Percentiles rank a stretch among this genome's conserved stretches.
These are phyloP conservation scores for Pycnonotus jocosus DNA, from an alignment of 2,113 vertebrate species.

Conservation along the genomic window DNA sequence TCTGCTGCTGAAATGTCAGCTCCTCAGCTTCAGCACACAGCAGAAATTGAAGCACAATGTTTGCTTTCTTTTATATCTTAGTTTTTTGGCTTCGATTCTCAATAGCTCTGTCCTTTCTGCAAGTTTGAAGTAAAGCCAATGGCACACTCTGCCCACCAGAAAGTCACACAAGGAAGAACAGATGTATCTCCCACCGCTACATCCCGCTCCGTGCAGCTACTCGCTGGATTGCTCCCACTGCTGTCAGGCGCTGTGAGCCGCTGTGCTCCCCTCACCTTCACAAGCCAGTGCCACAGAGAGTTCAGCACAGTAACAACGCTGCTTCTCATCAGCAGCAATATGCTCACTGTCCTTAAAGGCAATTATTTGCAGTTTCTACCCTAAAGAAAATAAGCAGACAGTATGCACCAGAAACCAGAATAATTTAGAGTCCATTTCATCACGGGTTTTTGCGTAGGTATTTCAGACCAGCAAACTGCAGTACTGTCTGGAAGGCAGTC, in stretches of 20 bases:
- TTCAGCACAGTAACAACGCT: fast-evolving
- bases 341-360: neutral
- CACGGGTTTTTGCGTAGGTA: neutral
- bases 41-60: constrained; percentile 29
- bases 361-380: neutral
- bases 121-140: constrained; percentile 41
- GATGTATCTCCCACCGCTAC: neutral
- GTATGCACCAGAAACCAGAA: fast-evolving
- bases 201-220: neutral
- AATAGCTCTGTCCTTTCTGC: constrained; percentile 27
- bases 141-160: neutral
- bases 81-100: constrained; percentile 38
- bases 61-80: constrained; percentile 45
- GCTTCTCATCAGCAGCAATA: neutral
- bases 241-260: neutral
- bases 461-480: neutral
- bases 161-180: constrained; percentile 12
- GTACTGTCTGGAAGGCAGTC: neutral
- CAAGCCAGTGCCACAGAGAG: neutral
- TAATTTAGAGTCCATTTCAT: neutral
- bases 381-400: neutral
- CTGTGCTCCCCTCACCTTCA: neutral
- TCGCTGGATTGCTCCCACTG: fast-evolving
- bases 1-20: constrained; percentile 46
- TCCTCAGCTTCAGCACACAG: neutral